These are phyloP conservation scores for Diceros bicornis DNA, from an alignment of 2,797 vertebrate genomes.

Conservation along the genomic window DNA sequence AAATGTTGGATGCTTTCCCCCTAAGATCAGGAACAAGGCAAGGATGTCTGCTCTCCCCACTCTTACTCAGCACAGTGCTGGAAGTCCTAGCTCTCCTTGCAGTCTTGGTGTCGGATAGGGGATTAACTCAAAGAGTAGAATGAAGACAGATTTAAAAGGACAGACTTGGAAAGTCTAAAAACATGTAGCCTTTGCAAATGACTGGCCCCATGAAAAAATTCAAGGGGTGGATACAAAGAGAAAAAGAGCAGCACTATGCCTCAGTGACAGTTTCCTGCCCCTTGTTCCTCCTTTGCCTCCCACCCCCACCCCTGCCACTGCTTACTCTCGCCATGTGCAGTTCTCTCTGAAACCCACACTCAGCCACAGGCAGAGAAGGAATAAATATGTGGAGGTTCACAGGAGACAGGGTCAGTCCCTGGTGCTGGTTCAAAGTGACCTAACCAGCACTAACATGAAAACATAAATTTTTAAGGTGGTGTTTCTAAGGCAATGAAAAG, in stretches of 20 bases:
- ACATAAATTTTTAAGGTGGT: not conserved
- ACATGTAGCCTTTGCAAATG: not conserved
- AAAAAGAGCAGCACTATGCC: not conserved
- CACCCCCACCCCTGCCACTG: not conserved
- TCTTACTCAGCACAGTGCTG: not conserved
- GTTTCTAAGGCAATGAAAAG: constrained; percentile 34
- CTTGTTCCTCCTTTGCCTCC: not conserved
- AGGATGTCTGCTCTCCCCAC: not conserved
- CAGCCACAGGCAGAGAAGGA: constrained; percentile 21
- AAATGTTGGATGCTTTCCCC: not conserved
- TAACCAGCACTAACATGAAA: constrained; percentile 42
- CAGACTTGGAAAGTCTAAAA: not conserved
- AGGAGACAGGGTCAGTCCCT: constrained; percentile 14
- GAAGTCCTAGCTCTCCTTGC: not conserved
- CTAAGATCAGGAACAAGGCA: not conserved
- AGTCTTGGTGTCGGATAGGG: not conserved
- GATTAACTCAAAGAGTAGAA: not conserved
- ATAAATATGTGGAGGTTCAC: not conserved
- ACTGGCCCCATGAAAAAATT: not conserved
- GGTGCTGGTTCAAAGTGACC: not conserved
- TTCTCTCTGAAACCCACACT: constrained; percentile 43
- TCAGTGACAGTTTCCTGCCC: not conserved
- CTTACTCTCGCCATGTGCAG: not conserved
- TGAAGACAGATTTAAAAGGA: constrained; percentile 45
- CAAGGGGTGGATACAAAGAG: not conserved